Evolutionary conservation across 2,888 invertebrate species (phyloP), one percentile per base, ranked within the genome.

Genomic region (Lithosia quadra): DNA sequence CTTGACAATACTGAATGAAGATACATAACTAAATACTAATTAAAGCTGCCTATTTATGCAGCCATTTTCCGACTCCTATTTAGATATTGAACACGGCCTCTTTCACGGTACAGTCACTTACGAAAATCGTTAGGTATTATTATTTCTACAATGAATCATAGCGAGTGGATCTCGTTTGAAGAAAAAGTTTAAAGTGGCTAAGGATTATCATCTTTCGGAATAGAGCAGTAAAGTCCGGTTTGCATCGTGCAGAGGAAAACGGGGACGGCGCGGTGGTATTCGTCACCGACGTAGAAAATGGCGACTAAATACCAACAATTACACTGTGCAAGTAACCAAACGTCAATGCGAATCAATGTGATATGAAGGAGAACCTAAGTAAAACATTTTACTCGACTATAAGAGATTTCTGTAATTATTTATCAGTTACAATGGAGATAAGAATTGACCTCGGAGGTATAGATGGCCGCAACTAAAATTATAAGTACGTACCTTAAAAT

Each of bases 291-390:
- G 92, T 94, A 94, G 94, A 94, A 95, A 94, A 95, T 94, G 94
- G 94, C 94, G 94, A 94, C 93, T 94, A 92, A 94, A 94, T 93
- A 93, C 92, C 91, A 93, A 93, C 92, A 94, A 94, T 93, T 93
- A 93, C 90, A 90, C 85, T 84, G 90, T 81, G 84, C 86, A 86
- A 86, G 81, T 86, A 81, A 84, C 81, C 82, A 80, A 86, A 86
- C 84, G 80, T 86, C 80, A 88, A 86, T 85, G 79, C 74, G 78
- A 86, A 87, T 86, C 86, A 86, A 86, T 86, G 83, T 88, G 86
- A 85, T 80, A 78, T 79, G 74, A 84, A 84, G 80, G 77, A 83
- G 78, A 86, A 84, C 78, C 74, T 69, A 77, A 83, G 72, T 82
- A 76, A 84, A 79, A 78, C 73, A 85, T 78, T 81, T 83, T 68